Evolutionary conservation across 2,113 vertebrate genomes (phyloP).

Genomic region (Mobula birostris): DNA sequence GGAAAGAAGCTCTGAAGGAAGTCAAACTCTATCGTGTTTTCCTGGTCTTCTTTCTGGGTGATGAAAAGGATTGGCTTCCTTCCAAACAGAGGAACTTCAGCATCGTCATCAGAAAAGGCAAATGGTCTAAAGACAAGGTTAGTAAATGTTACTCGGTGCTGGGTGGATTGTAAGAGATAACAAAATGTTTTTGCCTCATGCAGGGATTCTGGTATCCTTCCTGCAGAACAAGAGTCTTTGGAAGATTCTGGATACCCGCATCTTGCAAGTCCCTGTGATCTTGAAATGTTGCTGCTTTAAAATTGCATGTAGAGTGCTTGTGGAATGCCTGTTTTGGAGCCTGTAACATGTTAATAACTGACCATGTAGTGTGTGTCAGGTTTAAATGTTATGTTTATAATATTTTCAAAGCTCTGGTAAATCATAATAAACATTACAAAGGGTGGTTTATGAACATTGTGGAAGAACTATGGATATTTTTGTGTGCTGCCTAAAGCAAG

Average conservation of each 20-base stretch:
- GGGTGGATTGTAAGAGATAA: background rate
- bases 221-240: background rate
- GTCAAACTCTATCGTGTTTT: background rate
- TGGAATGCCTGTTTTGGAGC: background rate
- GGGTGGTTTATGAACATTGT: background rate
- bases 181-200: background rate
- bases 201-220: background rate
- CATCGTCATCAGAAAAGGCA: background rate
- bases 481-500: no score
- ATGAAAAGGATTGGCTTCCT: slow-evolving; percentile 18
- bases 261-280: background rate
- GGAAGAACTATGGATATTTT: no score
- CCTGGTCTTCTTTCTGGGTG: slow-evolving; percentile 25
- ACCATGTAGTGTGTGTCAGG: background rate
- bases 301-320: no score
- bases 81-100: background rate
- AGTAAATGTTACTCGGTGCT: background rate
- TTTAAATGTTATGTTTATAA: background rate
- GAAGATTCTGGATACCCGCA: no score
- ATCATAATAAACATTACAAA: background rate
- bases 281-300: background rate
- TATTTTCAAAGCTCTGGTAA: background rate
- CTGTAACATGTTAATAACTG: background rate
- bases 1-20: background rate
- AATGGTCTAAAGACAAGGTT: background rate